These are phyloP conservation scores for Leptestheria dahalacensis DNA, from an alignment of 1,140 invertebrate species.

Conservation along the genomic window DNA sequence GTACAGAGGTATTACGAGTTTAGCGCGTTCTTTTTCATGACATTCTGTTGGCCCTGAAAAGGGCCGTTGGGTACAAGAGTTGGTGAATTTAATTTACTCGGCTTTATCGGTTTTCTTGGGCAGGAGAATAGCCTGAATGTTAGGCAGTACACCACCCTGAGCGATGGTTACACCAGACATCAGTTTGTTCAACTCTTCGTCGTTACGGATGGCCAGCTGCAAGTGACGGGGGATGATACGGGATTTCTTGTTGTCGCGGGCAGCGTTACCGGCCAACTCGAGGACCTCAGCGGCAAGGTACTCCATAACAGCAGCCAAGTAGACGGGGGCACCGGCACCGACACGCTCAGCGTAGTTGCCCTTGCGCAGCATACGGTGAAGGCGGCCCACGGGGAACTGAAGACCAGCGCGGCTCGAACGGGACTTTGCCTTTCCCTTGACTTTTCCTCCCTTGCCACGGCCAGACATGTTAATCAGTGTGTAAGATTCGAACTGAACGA, in stretches of 20 bases:
- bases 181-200: conserved; percentile 38
- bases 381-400: conserved; percentile 52
- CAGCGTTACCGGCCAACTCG: conserved; percentile 62
- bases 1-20: too few species aligned
- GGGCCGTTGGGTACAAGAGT: conserved; percentile 23
- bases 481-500: too few species aligned
- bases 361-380: conserved; percentile 48
- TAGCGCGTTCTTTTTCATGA: neutral
- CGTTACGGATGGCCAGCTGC: conserved; percentile 34
- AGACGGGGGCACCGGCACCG: conserved; percentile 50
- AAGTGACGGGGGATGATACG: conserved; percentile 37
- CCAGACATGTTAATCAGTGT: too few species aligned
- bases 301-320: conserved; percentile 44
- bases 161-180: conserved; percentile 29
- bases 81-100: conserved; percentile 9
- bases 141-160: conserved; percentile 42
- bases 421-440: conserved; percentile 42
- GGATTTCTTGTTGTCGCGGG: conserved; percentile 40
- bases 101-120: conserved; percentile 33
- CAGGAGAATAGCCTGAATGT: conserved; percentile 40
- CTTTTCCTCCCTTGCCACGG: conserved; percentile 44
- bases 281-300: conserved; percentile 51
- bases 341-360: conserved; percentile 56
- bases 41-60: conserved; percentile 26
- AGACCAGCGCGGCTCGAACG: conserved; percentile 46